Base-by-base conservation (phyloP, 2,113 vertebrate species). In the Oryzias woworae region DNA sequence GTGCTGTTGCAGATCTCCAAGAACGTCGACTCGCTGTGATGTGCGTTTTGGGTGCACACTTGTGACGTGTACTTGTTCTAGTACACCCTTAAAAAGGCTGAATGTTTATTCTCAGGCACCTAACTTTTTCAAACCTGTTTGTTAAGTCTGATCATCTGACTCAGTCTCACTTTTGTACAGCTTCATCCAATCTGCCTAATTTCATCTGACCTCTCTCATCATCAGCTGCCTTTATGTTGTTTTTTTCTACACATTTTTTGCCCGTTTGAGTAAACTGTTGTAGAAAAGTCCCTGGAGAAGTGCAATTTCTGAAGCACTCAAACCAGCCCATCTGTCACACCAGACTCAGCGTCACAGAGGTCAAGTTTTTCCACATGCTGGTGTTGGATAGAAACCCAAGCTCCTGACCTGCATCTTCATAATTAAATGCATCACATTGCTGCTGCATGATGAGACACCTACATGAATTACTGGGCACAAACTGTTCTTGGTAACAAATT, bases 301-400 rank as follows among this genome's bases (percentile, higher is more conserved):
- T 5, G 52, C 14, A 45, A 8, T 62, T 55, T 62, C 0, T 23
- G 41, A 62, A 62, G 48, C 2, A 61, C 41, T 61, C 6, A 61
- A 55, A 50, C 47, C 53, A 23, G 12, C 59, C 68, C 41, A 63
- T 62, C 68, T 70, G 53, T 70, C 60, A 56, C 24, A 18, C 24
- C 23, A 44, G 10, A 24, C 41, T 69, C 66, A 69, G 61, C 61
- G 66, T 61, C 66, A 44, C 6, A 0, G 22, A 55, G 66, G 59
- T 61, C 59, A 69, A 55, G 53, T 41, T 2, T 36, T 16, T 23
- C 14, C 14, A 23, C 17, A 44, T 45, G 12, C 23, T 62, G 53
- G 24, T 53, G 56, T 47, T 47, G 44, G 18, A 59, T 52, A 51
- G 51, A 43, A 56, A 62, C 46, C 4, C 36, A 56, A 36, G 42